These are phyloP conservation scores for Asobara japonica DNA, from an alignment of 1,140 invertebrate genomes.

Conservation along the genomic window DNA sequence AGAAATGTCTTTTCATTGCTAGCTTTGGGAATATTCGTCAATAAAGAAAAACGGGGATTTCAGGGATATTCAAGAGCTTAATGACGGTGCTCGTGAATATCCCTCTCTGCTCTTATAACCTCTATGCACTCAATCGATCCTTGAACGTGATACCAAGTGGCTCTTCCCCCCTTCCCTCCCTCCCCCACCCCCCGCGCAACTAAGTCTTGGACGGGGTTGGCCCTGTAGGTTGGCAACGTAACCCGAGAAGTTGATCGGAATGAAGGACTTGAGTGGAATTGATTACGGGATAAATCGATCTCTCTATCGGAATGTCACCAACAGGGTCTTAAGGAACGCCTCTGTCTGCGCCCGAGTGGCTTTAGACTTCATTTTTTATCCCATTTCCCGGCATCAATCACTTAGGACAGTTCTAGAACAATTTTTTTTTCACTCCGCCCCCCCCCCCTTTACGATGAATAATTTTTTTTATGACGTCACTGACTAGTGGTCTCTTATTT, in stretches of 20 bases:
- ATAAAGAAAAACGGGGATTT: not conserved
- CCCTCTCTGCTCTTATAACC: not conserved
- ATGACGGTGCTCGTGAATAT: not conserved
- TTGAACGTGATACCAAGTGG: not conserved
- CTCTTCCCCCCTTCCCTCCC: no score
- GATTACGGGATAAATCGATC: conserved; percentile 1
- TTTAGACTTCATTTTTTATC: not conserved
- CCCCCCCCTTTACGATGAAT: not conserved
- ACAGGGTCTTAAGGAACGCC: not conserved
- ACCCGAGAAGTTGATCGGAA: conserved; percentile 1
- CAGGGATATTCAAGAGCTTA: not conserved
- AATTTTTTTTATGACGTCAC: not conserved
- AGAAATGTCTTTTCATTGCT: no score
- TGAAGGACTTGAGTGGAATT: conserved; percentile 9
- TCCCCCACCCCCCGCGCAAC: no score
- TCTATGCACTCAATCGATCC: not conserved
- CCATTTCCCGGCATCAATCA: not conserved
- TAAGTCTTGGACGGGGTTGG: not conserved
- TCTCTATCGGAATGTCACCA: not conserved
- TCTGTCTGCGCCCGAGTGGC: not conserved
- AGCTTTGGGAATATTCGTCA: not conserved
- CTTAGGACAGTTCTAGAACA: not conserved
- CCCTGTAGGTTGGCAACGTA: not conserved
- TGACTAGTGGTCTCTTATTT: not conserved
- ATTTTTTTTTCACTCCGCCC: not conserved